Evolutionary conservation across 2,888 invertebrate species (phyloP).

Genomic region (Pterostichus madidus): DNA sequence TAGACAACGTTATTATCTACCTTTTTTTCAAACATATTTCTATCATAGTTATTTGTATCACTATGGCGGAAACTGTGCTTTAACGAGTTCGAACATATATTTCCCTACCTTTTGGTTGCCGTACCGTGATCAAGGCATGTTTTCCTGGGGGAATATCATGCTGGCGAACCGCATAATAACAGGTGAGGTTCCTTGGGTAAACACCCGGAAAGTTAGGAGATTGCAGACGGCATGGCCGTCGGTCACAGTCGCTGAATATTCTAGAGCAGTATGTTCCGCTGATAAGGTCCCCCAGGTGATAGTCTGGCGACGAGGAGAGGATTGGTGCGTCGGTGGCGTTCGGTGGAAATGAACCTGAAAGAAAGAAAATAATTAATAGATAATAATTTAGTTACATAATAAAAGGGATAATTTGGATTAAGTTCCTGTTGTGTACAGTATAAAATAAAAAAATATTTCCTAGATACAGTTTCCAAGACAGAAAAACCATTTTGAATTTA

Average conservation of each 20-base stretch:
- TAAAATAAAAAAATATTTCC: not conserved
- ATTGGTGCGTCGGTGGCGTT: constrained; percentile 75
- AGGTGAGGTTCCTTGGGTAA: constrained; percentile 95
- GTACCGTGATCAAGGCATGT: constrained; percentile 92
- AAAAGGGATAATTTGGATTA: too few relatives aligned
- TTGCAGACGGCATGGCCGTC: constrained; percentile 92
- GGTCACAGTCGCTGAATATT: constrained; percentile 95
- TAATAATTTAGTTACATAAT: too few relatives aligned
- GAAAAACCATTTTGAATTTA: too few relatives aligned
- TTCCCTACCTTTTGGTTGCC: constrained; percentile 84
- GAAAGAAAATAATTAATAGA: not conserved
- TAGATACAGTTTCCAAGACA: too few relatives aligned
- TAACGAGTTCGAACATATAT: too few relatives aligned
- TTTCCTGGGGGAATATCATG: constrained; percentile 92
- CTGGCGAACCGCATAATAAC: constrained; percentile 93
- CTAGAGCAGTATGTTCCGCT: constrained; percentile 95
- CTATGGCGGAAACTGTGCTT: too few relatives aligned
- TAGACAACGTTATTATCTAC: too few relatives aligned
- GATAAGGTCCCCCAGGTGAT: constrained; percentile 92
- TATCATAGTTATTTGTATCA: too few relatives aligned
- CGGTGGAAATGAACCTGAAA: constrained; percentile 40
- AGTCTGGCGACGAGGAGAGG: constrained; percentile 79
- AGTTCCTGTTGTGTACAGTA: too few relatives aligned
- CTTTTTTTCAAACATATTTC: too few relatives aligned
- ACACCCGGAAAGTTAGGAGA: constrained; percentile 96